These are phyloP conservation scores for Oceanodroma tethys DNA, from an alignment of 2,113 vertebrate species.

Conservation along the genomic window DNA sequence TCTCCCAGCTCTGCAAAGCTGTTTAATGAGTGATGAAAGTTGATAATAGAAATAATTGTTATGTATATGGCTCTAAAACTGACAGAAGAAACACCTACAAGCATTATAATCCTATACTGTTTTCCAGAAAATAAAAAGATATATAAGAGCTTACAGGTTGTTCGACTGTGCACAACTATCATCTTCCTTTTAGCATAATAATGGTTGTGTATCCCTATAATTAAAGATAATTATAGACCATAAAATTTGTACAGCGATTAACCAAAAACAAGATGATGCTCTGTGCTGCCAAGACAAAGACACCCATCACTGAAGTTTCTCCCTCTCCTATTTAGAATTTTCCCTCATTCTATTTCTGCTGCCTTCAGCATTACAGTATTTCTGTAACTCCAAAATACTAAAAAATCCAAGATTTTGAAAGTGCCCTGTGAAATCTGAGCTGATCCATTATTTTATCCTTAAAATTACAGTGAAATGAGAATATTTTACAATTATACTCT, in stretches of 20 bases:
- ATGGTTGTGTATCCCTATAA: conserved; percentile 28
- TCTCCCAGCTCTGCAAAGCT: neutral
- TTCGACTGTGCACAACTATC: conserved; percentile 32
- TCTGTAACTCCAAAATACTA: neutral
- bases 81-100: conserved; percentile 12
- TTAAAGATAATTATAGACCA: conserved; percentile 66
- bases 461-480: neutral
- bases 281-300: conserved; percentile 44
- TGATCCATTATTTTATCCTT: neutral
- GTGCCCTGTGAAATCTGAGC: neutral
- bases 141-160: neutral
- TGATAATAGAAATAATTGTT: conserved; percentile 8
- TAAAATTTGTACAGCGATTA: conserved; percentile 60
- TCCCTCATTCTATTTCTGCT: neutral
- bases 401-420: neutral
- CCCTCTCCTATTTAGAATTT: neutral
- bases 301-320: neutral
- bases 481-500: neutral
- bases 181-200: conserved; percentile 66
- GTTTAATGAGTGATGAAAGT: neutral
- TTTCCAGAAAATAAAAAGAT: conserved; percentile 25
- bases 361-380: neutral
- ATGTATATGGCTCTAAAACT: neutral
- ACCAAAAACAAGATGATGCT: conserved; percentile 33
- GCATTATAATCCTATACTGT: neutral